Conservation (phyloP, 1,140 invertebrate genomes). For the Hylaeus volcanicus region DNA sequence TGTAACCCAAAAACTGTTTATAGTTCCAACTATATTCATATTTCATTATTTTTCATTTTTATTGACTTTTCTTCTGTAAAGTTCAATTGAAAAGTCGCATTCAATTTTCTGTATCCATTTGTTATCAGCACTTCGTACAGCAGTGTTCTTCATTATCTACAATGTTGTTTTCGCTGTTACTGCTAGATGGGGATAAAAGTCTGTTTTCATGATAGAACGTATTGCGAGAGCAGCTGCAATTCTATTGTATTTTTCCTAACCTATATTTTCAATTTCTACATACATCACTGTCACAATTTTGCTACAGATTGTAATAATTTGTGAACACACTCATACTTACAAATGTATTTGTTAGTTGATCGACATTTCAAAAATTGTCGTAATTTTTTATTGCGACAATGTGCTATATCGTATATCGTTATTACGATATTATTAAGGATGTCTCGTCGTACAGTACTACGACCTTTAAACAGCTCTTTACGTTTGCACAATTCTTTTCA, state of each 20-base stretch:
- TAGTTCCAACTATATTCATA: too few relatives aligned
- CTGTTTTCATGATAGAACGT: background rate
- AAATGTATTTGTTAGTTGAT: background rate
- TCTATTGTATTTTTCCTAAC: too few relatives aligned
- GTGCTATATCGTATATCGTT: too few relatives aligned
- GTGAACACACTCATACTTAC: too few relatives aligned
- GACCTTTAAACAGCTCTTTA: constrained; percentile 22
- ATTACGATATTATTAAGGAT: constrained; percentile 14
- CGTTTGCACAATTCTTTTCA: constrained; percentile 22
- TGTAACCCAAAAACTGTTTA: too few relatives aligned
- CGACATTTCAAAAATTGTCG: too few relatives aligned
- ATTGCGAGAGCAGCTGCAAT: too few relatives aligned
- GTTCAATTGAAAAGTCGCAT: background rate
- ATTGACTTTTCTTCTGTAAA: background rate
- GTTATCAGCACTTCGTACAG: background rate
- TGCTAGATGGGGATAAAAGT: constrained; percentile 39
- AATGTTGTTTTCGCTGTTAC: background rate
- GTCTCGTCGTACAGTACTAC: background rate
- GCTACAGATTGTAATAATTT: too few relatives aligned
- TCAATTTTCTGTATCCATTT: background rate
- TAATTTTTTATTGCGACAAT: too few relatives aligned
- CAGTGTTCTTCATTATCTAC: constrained; percentile 46
- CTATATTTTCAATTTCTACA: background rate
- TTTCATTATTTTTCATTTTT: too few relatives aligned
- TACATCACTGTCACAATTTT: background rate